Evolutionary conservation across 2,113 vertebrate species (phyloP), one percentile per base, ranked within the genome.

Genomic region (Calyptommatus sinebrachiatus): DNA sequence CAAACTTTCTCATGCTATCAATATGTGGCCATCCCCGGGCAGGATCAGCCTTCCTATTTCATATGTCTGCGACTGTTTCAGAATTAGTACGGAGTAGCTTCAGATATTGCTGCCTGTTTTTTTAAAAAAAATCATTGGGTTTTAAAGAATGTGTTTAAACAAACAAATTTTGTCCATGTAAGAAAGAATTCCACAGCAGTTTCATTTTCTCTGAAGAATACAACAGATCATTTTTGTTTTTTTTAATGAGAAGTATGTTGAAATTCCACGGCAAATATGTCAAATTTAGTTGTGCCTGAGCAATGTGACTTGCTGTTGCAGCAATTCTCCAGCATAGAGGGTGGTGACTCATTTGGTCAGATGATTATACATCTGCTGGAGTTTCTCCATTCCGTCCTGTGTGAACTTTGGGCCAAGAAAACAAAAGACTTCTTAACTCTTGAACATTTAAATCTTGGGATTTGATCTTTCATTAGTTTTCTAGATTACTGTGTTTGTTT

Each of bases 281-380:
- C 24, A 12, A 60, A 66, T 65, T 46, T 60, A 45, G 29, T 67
- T 77, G 80, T 70, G 78, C 80, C 71, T 67, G 2, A 75, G 83
- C 75, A 73, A 69, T 82, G 63, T 21, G 76, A n/a, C 81, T 90
- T 90, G 85, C 89, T 87, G 71, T 85, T 91, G 88, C 90, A 77
- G 88, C 88, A 88, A 84, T 26, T 83, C 87, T 72, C 77, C 71
- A 89, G 78, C 81, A 85, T 65, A 57, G 53, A 16, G 71, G n/a
- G 72, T 77, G 89, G 81, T 94, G 94, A 95, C 73, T 95, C 94
- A 93, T 86, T 86, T 76, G 72, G 86, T 92, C 94, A 92, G 90
- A 84, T 90, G 91, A 89, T 75, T 84, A 2, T 88, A 86, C 84
- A 85, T 92, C 63, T 83, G 77, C 87, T 78, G 84, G 72, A 81